phyloP scores from a whole-genome alignment of 2,888 invertebrate species.

The Cheilosia vulpina region DNA sequence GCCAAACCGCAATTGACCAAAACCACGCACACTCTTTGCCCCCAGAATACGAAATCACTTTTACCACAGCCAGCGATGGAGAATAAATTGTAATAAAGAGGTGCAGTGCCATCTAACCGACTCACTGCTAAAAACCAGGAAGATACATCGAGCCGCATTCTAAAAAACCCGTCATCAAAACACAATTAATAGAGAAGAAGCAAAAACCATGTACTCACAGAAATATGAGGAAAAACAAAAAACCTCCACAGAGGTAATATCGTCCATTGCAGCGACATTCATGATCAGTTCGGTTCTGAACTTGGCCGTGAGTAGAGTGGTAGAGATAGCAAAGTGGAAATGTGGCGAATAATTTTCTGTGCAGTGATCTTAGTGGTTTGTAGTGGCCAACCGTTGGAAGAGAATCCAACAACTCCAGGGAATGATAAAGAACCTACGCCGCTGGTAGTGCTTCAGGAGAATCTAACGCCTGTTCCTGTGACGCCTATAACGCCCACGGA shows the following conservation, averaged over 20 bases:
- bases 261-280: slow-evolving; percentile 58
- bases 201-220: slow-evolving; percentile 35
- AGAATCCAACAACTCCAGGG: slow-evolving; percentile 43
- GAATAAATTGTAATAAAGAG: slow-evolving; percentile 40
- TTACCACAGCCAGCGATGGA: slow-evolving; percentile 54
- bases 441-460: slow-evolving; percentile 43
- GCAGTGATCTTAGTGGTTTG: slow-evolving; percentile 59
- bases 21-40: slow-evolving; percentile 49
- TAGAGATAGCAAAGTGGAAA: slow-evolving; percentile 31
- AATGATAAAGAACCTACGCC: slow-evolving; percentile 52
- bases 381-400: slow-evolving; percentile 52
- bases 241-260: slow-evolving; percentile 59
- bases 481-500: slow-evolving; percentile 17
- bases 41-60: slow-evolving; percentile 69
- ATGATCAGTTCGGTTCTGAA: slow-evolving; percentile 73
- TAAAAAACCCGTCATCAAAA: slow-evolving; percentile 45
- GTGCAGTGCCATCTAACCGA: slow-evolving; percentile 58
- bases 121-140: slow-evolving; percentile 58
- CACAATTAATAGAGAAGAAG: slow-evolving; percentile 38
- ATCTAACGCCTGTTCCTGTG: slow-evolving; percentile 22
- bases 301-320: slow-evolving; percentile 72
- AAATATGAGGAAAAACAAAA: slow-evolving; percentile 44
- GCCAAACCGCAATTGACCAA: slow-evolving; percentile 46
- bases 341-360: slow-evolving; percentile 72
- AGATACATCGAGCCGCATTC: slow-evolving; percentile 60